Conservation (phyloP, 2,113 vertebrate species). For the Rhagologus leucostigma region DNA sequence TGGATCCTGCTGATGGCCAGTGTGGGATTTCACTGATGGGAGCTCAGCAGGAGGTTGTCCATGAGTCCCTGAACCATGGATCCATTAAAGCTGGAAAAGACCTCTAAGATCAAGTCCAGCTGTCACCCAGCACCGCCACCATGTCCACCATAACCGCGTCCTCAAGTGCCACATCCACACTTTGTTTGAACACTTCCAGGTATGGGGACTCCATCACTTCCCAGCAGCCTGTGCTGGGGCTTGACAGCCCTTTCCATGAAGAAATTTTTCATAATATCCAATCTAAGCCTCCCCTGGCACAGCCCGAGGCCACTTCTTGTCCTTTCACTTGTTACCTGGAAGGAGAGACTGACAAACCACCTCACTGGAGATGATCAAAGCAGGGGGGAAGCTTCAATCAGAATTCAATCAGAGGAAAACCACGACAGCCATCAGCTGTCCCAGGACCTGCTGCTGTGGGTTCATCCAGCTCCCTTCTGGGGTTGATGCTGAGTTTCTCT, state of each 20-base stretch:
- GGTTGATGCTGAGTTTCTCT: neutral
- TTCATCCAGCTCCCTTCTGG: neutral
- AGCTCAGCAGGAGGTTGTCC: neutral
- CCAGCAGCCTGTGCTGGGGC: neutral
- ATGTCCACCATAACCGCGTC: no score
- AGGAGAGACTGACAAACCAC: neutral
- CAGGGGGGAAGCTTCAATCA: neutral
- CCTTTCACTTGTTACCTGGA: neutral
- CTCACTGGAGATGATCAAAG: neutral
- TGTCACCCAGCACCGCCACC: neutral
- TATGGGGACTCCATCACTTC: neutral
- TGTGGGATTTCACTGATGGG: neutral
- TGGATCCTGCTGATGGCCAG: neutral
- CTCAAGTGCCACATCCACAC: neutral
- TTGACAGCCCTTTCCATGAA: neutral
- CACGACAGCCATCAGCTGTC: neutral
- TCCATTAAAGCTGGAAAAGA: neutral
- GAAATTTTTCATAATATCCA: neutral
- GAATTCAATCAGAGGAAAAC: neutral
- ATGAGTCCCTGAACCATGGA: accelerated
- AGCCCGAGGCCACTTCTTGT: neutral
- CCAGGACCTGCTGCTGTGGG: neutral
- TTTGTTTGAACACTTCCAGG: neutral
- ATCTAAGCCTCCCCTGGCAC: neutral
- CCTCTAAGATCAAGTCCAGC: neutral